Evolutionary conservation across 1,140 invertebrate genomes (phyloP), one percentile per base, ranked within the genome.

Genomic region (Drosophila pandora): DNA sequence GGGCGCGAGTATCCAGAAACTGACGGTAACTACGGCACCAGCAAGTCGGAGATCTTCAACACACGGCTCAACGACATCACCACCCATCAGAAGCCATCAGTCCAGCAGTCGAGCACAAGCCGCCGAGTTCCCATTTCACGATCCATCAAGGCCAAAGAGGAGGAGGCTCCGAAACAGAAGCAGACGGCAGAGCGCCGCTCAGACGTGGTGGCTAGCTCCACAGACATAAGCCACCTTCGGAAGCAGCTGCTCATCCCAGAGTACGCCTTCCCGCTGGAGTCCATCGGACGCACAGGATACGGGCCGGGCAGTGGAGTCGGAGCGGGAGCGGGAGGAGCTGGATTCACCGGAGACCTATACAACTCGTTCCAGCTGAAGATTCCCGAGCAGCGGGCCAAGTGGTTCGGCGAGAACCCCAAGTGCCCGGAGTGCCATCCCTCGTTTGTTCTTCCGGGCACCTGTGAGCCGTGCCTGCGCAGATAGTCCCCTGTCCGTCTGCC

Each of bases 381-480:
- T 23, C 92, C 93, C 0, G 92, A 93, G 25, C 90, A 92, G 17
- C 92, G 91, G 1, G 57, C 47, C 41, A 90, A 92, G 47, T 94
- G 93, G 79, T 94, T 93, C 65, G 93, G 93, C 3, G 94, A 94
- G 79, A 94, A 94, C 80, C 92, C 93, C 5, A 87, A 92, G 45
- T 94, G 94, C 62, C 94, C 94, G 0, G 93, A 94, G 67, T 94
- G 94, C 76, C 94, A 94, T 90, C 94, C 94, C 12, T 93, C 93
- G 12, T 94, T 94, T 69, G 81, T 94, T 23, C 89, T 92, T 23
- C 93, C 93, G 3, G 94, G 93, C 28, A 93, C 92, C 32, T 94
- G 94, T 70, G 93, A 94, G 74, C 94, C 94, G 3, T 94, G 94
- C 60, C 91, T 94, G 59, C 75, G 82, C 34, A 87, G 91, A 77